Conservation (phyloP, 2,888 invertebrate species). For the Salpingus planirostris region DNA sequence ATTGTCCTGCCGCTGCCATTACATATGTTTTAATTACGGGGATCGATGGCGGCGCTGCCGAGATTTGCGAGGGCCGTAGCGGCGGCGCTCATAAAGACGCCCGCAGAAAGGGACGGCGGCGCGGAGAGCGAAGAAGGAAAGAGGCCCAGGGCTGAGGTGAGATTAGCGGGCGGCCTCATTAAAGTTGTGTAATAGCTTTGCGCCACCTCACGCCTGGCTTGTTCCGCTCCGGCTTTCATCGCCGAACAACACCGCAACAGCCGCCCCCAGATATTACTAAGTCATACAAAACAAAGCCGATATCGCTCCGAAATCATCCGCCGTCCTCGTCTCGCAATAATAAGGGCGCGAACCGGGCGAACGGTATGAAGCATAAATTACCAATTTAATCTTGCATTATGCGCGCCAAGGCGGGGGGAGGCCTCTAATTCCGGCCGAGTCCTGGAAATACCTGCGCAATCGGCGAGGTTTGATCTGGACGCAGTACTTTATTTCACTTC, state of each 20-base stretch:
- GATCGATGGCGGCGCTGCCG: slow-evolving; percentile 36
- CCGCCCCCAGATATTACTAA: slow-evolving; percentile 22
- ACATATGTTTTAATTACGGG: slow-evolving; percentile 43
- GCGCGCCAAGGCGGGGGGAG: slow-evolving; percentile 6
- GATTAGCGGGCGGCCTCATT: slow-evolving; percentile 39
- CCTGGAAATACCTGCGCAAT: slow-evolving; percentile 27
- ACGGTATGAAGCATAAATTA: too few species aligned
- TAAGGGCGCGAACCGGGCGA: slow-evolving; percentile 12
- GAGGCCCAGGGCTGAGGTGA: slow-evolving; percentile 26
- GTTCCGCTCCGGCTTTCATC: slow-evolving; percentile 30
- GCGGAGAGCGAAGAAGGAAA: slow-evolving; percentile 17
- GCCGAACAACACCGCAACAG: slow-evolving; percentile 28
- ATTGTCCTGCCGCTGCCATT: slow-evolving; percentile 30
- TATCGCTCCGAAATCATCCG: too few species aligned
- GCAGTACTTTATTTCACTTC: slow-evolving; percentile 31
- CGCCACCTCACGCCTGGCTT: slow-evolving; percentile 36
- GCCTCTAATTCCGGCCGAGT: slow-evolving; percentile 27
- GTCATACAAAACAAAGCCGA: slow-evolving; percentile 20
- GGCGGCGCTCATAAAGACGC: slow-evolving; percentile 27
- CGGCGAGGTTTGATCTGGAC: slow-evolving; percentile 34
- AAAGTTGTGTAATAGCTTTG: slow-evolving; percentile 42
- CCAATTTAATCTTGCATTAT: slow-evolving; percentile 22
- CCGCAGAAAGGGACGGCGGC: slow-evolving; percentile 22
- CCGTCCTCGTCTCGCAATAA: too few species aligned
- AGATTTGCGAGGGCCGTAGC: slow-evolving; percentile 35